Evolutionary conservation across 2,888 invertebrate species (phyloP).

Genomic region (Magallana nippona): DNA sequence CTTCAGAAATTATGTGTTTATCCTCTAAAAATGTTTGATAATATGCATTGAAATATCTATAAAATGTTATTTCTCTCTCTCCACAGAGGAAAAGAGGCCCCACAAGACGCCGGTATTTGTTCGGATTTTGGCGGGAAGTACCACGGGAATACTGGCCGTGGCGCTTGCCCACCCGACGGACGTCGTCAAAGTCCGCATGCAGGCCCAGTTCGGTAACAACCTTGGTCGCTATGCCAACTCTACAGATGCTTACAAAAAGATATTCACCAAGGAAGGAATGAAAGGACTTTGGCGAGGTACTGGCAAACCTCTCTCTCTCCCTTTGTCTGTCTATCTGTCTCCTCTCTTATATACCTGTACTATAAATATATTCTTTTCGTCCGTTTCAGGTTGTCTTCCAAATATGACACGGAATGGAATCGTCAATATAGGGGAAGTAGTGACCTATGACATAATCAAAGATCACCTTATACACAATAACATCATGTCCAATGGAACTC

Average conservation of each 20-base stretch:
- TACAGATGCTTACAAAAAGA: slow-evolving; percentile 83
- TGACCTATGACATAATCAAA: slow-evolving; percentile 86
- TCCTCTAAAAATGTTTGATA: too few species aligned
- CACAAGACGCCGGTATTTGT: slow-evolving; percentile 77
- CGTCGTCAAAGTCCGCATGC: slow-evolving; percentile 86
- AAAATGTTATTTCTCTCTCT: too few species aligned
- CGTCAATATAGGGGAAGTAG: slow-evolving; percentile 85
- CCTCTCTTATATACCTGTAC: too few species aligned
- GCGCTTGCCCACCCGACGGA: slow-evolving; percentile 82
- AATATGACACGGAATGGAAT: slow-evolving; percentile 85
- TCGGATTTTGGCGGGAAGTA: slow-evolving; percentile 84
- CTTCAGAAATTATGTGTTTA: too few species aligned
- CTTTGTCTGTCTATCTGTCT: too few species aligned
- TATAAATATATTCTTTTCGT: not conserved
- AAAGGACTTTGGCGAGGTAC: slow-evolving; percentile 85
- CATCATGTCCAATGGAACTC: slow-evolving; percentile 83
- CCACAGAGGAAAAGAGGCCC: not conserved
- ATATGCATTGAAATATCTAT: too few species aligned
- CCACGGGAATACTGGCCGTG: slow-evolving; percentile 85
- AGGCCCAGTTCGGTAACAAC: slow-evolving; percentile 80
- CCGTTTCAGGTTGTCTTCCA: slow-evolving; percentile 83
- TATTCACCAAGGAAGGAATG: slow-evolving; percentile 83
- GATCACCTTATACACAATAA: slow-evolving; percentile 82
- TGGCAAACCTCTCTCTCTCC: too few species aligned
- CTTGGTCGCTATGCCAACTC: slow-evolving; percentile 82